phyloP scores from a whole-genome alignment of 2,888 invertebrate genomes.

The Bembecia ichneumoniformis region DNA sequence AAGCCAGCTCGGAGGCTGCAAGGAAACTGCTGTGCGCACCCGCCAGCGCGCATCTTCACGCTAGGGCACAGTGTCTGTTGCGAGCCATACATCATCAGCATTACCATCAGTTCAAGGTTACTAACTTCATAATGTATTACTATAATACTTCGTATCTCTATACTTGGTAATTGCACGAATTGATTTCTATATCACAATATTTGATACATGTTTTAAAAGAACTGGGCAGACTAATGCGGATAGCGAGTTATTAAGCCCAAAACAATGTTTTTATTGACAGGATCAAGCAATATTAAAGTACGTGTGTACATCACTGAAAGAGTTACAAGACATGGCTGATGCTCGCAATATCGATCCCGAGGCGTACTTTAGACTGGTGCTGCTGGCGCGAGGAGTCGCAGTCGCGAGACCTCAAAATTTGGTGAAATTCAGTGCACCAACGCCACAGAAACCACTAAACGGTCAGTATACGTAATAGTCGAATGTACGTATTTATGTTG shows the following conservation, averaged over 20 bases:
- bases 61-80: constrained; percentile 82
- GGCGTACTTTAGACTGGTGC: constrained; percentile 87
- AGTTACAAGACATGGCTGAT: constrained; percentile 75
- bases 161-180: too few relatives aligned
- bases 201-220: too few relatives aligned
- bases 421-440: constrained; percentile 51
- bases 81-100: constrained; percentile 82
- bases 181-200: too few relatives aligned
- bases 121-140: neutral
- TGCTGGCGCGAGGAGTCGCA: constrained; percentile 88
- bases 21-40: constrained; percentile 57
- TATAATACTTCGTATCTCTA: neutral
- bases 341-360: constrained; percentile 88
- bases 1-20: constrained; percentile 46
- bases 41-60: constrained; percentile 52
- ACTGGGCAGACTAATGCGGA: too few relatives aligned
- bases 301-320: constrained; percentile 77
- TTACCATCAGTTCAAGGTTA: constrained; percentile 90
- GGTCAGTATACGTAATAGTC: constrained; percentile 25
- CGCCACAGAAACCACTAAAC: constrained; percentile 41
- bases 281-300: constrained; percentile 89
- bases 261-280: constrained; percentile 34
- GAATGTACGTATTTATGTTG: neutral
- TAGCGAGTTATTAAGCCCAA: neutral
- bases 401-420: constrained; percentile 87